A percentile compares a stretch with the other conserved stretches of the same genome.
Evolutionary conservation across 2,797 vertebrate species (phyloP).

Genomic region (Cryptoprocta ferox): DNA sequence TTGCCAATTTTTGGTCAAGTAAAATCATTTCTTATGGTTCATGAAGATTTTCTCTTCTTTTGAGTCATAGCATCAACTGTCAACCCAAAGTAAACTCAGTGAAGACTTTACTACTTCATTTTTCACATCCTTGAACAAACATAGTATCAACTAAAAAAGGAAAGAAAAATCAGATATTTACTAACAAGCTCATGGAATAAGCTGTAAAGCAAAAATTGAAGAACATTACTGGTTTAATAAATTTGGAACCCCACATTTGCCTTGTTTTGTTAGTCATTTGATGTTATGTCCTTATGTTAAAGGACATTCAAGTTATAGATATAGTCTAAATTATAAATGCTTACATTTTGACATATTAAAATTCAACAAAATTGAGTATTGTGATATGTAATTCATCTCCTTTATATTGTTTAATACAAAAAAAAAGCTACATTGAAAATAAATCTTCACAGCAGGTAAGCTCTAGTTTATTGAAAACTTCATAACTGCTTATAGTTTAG

Average conservation of each 20-base stretch:
- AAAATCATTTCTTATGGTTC: background rate
- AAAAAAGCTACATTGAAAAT: background rate
- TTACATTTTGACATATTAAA: background rate
- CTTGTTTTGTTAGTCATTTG: background rate
- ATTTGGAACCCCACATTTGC: background rate
- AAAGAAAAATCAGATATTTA: slow-evolving; percentile 46
- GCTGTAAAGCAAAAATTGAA: background rate
- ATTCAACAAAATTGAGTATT: background rate
- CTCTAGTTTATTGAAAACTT: slow-evolving; percentile 29
- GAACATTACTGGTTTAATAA: background rate
- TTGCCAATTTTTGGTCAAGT: background rate
- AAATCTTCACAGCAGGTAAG: background rate
- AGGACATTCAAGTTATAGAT: background rate
- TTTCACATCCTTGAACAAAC: slow-evolving; percentile 63
- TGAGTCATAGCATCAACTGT: background rate
- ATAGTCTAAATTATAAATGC: background rate
- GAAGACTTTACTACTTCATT: slow-evolving; percentile 48
- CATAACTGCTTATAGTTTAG: background rate
- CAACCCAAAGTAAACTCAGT: background rate
- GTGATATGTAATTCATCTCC: background rate
- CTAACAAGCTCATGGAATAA: slow-evolving; percentile 59
- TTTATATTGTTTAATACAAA: slow-evolving; percentile 2
- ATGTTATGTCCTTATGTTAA: background rate
- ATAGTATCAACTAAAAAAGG: background rate
- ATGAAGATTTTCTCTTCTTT: background rate